These are phyloP conservation scores for Muscicapa striata DNA, from an alignment of 2,797 vertebrate genomes.

Conservation along the genomic window DNA sequence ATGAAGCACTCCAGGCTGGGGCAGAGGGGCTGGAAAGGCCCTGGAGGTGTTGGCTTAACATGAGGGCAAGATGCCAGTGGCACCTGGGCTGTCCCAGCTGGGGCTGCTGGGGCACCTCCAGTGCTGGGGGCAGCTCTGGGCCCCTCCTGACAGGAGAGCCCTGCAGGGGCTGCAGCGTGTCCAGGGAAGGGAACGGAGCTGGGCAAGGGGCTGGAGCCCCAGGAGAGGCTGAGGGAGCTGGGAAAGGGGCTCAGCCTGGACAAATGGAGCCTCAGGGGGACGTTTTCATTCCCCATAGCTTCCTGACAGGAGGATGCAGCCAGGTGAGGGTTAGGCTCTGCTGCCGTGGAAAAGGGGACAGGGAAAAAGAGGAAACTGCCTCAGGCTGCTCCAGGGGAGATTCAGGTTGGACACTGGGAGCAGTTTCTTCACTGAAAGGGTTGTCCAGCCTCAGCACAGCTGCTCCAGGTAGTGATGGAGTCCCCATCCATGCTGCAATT, in stretches of 20 bases:
- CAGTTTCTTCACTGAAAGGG: neutral
- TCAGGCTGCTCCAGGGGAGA: neutral
- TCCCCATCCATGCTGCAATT: neutral
- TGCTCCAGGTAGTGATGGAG: neutral
- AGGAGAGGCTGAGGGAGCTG: neutral
- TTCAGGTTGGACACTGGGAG: neutral
- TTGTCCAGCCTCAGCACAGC: neutral
- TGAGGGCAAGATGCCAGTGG: neutral
- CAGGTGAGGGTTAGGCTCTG: neutral
- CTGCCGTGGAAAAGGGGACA: neutral
- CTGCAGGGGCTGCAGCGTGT: neutral
- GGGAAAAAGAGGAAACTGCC: no score
- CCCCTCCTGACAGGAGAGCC: neutral
- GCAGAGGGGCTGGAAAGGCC: neutral
- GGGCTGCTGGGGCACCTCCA: neutral
- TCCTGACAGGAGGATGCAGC: neutral
- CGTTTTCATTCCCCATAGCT: rapidly evolving
- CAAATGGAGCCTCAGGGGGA: neutral
- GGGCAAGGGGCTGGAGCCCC: neutral
- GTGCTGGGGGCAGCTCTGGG: neutral
- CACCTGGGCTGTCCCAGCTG: neutral
- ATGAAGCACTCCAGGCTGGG: neutral
- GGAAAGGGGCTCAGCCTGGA: neutral
- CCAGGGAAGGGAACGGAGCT: rapidly evolving
- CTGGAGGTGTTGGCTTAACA: neutral